Evolutionary conservation across 1,140 invertebrate species (phyloP).

Genomic region (Vanessa tameamea): DNA sequence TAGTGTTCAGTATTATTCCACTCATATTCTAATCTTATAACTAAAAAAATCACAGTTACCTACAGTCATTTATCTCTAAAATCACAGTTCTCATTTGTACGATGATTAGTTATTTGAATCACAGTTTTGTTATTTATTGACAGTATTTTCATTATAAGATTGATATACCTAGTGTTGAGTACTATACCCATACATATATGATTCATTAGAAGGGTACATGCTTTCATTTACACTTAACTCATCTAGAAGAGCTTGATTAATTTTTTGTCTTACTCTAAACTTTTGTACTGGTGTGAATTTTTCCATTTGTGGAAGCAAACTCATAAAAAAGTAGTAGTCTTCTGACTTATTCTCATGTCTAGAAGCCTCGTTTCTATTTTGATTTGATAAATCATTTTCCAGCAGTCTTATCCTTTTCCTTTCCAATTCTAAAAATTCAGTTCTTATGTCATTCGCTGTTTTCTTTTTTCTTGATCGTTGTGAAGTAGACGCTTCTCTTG

Average conservation of each 20-base stretch:
- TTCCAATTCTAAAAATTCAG: constrained; percentile 41
- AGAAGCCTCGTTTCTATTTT: constrained; percentile 24
- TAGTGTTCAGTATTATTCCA: constrained; percentile 7
- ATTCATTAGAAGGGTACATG: no score
- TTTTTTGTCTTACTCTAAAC: constrained; percentile 35
- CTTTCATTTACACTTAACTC: not conserved
- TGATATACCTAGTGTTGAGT: no score
- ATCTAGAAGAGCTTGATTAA: constrained; percentile 29
- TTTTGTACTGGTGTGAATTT: constrained; percentile 36
- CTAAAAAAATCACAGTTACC: not conserved
- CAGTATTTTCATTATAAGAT: no score
- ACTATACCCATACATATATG: no score
- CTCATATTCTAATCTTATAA: constrained; percentile 1
- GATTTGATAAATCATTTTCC: constrained; percentile 30
- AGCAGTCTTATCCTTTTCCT: constrained; percentile 34
- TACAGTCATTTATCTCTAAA: constrained; percentile 1
- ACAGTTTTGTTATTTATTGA: constrained; percentile 4
- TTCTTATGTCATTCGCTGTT: constrained; percentile 38
- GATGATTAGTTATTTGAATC: constrained; percentile 5
- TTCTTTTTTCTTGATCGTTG: constrained; percentile 14
- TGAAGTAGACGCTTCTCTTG: no score
- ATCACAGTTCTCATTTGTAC: constrained; percentile 3
- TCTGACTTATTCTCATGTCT: constrained; percentile 36
- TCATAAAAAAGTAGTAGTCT: constrained; percentile 38
- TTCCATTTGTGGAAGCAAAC: constrained; percentile 42